Evolutionary conservation across 2,113 vertebrate genomes (phyloP).

Genomic region (Octodon degus): DNA sequence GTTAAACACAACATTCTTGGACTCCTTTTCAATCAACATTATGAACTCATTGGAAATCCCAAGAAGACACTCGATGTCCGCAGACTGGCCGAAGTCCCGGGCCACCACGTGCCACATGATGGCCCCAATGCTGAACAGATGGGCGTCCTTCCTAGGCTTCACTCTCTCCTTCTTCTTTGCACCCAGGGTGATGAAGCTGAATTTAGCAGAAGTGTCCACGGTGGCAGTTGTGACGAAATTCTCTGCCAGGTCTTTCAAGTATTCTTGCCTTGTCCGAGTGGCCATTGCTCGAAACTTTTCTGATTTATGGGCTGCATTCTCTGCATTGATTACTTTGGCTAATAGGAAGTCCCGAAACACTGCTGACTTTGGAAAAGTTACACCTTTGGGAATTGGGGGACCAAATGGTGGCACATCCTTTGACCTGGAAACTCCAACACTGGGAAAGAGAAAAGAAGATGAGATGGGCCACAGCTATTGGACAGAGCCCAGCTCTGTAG

Average conservation of each 20-base stretch:
- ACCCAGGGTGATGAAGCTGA: constrained; percentile 98
- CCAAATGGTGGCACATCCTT: constrained; percentile 98
- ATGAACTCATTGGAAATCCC: constrained; percentile 98
- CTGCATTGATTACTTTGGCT: constrained; percentile 98
- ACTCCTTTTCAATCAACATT: constrained; percentile 95
- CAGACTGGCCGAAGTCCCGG: constrained; percentile 94
- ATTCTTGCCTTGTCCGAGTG: constrained; percentile 96
- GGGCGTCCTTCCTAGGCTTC: constrained; percentile 94
- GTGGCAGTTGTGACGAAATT: constrained; percentile 96
- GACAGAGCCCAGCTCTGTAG: neutral
- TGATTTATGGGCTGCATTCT: constrained; percentile 97
- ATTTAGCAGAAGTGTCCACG: constrained; percentile 94
- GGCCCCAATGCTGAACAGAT: constrained; percentile 94
- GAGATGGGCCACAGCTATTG: neutral
- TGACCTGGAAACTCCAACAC: constrained; percentile 97
- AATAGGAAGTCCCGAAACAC: constrained; percentile 99
- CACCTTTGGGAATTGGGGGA: constrained; percentile 97
- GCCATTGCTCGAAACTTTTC: constrained; percentile 99
- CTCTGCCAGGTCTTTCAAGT: constrained; percentile 97
- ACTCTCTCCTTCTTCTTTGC: constrained; percentile 97
- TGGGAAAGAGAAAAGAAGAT: constrained; percentile 71
- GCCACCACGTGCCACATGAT: constrained; percentile 95
- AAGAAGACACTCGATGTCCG: constrained; percentile 94
- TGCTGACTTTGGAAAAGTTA: constrained; percentile 98
- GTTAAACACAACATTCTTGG: constrained; percentile 98